These are phyloP conservation scores for Syrmaticus mikado DNA, from an alignment of 2,113 vertebrate species.

Conservation along the genomic window DNA sequence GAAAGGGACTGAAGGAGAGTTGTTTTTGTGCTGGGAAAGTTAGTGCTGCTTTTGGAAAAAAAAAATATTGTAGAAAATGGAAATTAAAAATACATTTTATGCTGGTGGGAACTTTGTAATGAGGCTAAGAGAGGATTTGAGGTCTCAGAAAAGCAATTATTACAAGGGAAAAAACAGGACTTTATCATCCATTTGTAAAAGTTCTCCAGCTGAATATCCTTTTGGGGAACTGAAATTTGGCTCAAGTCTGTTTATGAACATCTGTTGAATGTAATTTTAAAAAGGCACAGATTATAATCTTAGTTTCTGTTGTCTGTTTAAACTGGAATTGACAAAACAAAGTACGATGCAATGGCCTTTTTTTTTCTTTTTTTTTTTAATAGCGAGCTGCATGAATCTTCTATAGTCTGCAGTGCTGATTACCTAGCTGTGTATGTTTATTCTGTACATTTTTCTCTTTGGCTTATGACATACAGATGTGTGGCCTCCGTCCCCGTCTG, in stretches of 20 bases:
- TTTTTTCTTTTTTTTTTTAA: neutral
- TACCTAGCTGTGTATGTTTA: neutral
- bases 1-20: slow-evolving; percentile 18
- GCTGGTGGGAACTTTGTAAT: slow-evolving; percentile 63
- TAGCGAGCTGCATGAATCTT: neutral
- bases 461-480: neutral
- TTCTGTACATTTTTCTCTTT: neutral
- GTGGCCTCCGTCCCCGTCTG: neutral
- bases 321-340: neutral
- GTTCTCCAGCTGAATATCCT: slow-evolving; percentile 50
- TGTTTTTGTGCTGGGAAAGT: slow-evolving; percentile 21
- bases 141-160: slow-evolving; percentile 57
- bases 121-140: slow-evolving; percentile 66
- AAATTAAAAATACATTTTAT: slow-evolving; percentile 56
- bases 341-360: neutral
- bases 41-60: slow-evolving; percentile 43
- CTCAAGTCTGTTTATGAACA: slow-evolving; percentile 42
- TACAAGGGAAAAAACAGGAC: neutral
- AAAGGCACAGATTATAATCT: slow-evolving; percentile 62
- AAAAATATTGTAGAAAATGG: slow-evolving; percentile 57
- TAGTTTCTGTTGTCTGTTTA: slow-evolving; percentile 38
- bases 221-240: slow-evolving; percentile 66
- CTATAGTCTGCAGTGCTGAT: neutral
- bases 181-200: slow-evolving; percentile 61
- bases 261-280: slow-evolving; percentile 67